Evolutionary conservation across 2,888 invertebrate species (phyloP).

Genomic region (Tipula unca): DNA sequence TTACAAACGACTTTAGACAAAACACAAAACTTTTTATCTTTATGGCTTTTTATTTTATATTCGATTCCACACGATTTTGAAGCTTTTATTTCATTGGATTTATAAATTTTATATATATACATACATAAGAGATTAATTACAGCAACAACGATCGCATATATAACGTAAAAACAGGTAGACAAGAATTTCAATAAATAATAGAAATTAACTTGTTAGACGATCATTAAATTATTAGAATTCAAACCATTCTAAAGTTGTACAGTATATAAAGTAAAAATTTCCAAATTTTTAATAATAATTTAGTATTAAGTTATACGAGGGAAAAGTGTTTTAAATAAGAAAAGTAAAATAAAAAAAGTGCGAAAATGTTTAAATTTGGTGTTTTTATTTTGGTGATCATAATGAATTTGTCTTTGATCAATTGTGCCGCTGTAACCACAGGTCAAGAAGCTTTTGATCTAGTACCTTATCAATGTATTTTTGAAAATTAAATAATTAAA

Average conservation of each 20-base stretch:
- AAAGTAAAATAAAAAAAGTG: not conserved
- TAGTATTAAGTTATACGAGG: not conserved
- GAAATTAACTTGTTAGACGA: not conserved
- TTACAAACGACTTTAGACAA: not conserved
- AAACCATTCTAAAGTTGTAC: not conserved
- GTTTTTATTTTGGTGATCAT: not conserved
- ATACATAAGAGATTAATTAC: not conserved
- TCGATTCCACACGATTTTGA: not conserved
- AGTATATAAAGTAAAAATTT: not conserved
- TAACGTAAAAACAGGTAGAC: not conserved
- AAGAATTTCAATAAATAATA: not conserved
- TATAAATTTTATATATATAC: not conserved
- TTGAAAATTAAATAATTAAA: not conserved
- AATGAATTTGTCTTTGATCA: not conserved
- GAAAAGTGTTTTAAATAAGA: not conserved
- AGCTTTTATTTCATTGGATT: conserved; percentile 8
- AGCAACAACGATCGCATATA: not conserved
- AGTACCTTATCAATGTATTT: not conserved
- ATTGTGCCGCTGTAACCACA: not conserved
- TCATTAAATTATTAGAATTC: not conserved
- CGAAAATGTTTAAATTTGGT: not conserved
- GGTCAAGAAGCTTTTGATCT: not conserved
- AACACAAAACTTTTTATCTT: not conserved
- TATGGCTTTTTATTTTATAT: not conserved
- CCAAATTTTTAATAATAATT: not conserved